Evolutionary conservation across 30 jellyfish, hydroid and myxozoan species (phyloP).

Genomic region (Haliclystus octoradiatus): DNA sequence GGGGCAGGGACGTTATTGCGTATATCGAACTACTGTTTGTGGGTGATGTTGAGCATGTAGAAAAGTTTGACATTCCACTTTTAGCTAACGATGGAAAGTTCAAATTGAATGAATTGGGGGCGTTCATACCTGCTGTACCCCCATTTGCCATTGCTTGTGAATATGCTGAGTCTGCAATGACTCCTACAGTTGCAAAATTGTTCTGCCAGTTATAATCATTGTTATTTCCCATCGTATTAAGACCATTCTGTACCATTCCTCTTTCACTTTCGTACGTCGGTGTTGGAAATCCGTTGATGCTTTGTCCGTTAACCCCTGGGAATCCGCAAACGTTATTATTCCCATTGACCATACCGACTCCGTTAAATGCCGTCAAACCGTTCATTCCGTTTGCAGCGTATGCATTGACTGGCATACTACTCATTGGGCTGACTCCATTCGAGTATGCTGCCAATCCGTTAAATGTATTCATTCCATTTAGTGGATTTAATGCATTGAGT

Average conservation of each 20-base stretch:
- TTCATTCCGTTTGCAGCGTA: conserved; percentile 78
- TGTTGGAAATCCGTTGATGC: conserved; percentile 71
- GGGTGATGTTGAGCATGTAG: conserved; percentile 70
- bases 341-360: conserved; percentile 84
- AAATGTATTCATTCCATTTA: conserved; percentile 68
- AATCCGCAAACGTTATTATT: conserved; percentile 51
- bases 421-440: conserved; percentile 58
- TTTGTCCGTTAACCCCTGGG: conserved; percentile 70
- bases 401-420: conserved; percentile 68
- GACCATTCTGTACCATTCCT: conserved; percentile 62
- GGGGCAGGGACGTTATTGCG: conserved; percentile 81
- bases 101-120: conserved; percentile 65
- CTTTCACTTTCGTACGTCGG: conserved; percentile 88
- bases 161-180: conserved; percentile 71
- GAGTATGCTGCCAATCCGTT: conserved; percentile 72
- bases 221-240: conserved; percentile 44
- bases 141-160: conserved; percentile 86
- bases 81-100: conserved; percentile 74
- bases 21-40: conserved; percentile 61
- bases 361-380: conserved; percentile 72
- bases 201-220: conserved; percentile 80
- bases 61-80: conserved; percentile 40
- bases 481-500: conserved; percentile 53
- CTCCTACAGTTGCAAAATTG: conserved; percentile 50
- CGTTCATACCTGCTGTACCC: conserved; percentile 24